Evolutionary conservation across 2,113 vertebrate genomes (phyloP), one percentile per base, ranked within the genome.

Genomic region (Hydropotes inermis): DNA sequence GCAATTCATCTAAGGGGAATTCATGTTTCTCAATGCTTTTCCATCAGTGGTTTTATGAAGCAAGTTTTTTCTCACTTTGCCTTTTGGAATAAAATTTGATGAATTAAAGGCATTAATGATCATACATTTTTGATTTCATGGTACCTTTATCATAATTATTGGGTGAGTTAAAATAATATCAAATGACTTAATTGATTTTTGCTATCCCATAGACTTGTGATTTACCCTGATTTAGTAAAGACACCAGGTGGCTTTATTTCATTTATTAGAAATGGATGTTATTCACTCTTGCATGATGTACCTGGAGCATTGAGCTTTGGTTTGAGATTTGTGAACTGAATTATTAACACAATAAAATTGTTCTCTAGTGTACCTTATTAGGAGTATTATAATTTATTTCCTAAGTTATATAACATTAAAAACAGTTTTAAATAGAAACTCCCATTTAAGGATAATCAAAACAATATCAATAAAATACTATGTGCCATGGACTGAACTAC

Each of bases 61-160:
- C 54, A 12, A 54, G 55, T 96, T 43, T 58, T 79, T 76, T 76
- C 1, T 47, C 84, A 12, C 52, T 94, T 92, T 88, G 9, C n/a
- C 5, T 70, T 74, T 52, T 12, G 47, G 5, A 87, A 64, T 81
- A 90, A 52, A 97, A 76, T 58, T 47, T 85, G 30, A 82, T 57
- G 74, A 70, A 84, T 89, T 96, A 87, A 94, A 94, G 12, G 2
- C 27, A 92, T 83, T 83, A 61, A n/a, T 74, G 14, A 45, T 70
- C 92, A 28, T 47, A 54, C 0, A 12, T 16, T 79, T 87, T 91
- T 94, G 3, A 84, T 43, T 90, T 83, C 23, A 74, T 88, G 74
- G 8, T 10, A 92, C 83, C 81, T 96, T 88, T 95, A 25, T 84
- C 84, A 61, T 94, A 89, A 82, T 94, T 92, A 91, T 45, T 50